Evolutionary conservation across 2,888 invertebrate species (phyloP).

Genomic region (Perizoma flavofasciatum): DNA sequence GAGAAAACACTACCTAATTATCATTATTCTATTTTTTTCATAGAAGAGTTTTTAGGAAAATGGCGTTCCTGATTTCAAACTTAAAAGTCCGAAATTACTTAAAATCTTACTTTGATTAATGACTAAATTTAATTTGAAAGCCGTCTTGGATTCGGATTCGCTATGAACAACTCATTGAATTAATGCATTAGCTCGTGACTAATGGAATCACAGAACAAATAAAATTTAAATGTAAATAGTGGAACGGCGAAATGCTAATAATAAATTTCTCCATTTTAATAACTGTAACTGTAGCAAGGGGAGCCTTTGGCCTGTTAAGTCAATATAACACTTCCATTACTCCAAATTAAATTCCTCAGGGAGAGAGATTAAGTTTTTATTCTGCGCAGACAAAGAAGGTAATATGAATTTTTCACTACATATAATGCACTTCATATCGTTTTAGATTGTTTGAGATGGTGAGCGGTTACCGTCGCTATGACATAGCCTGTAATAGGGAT

Average conservation of each 20-base stretch:
- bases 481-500: too few relatives aligned
- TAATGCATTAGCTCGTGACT: conserved; percentile 75
- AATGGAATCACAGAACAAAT: conserved; percentile 83
- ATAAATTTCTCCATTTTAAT: conserved; percentile 84
- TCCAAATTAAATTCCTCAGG: conserved; percentile 83
- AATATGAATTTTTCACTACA: conserved; percentile 63
- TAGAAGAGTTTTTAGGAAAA: too few relatives aligned
- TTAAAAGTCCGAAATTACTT: not conserved
- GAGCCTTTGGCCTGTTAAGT: conserved; percentile 83
- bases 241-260: conserved; percentile 80
- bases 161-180: conserved; percentile 65
- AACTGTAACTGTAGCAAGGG: conserved; percentile 80
- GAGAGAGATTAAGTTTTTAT: conserved; percentile 83
- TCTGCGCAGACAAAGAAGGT: conserved; percentile 66
- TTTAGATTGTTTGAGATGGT: too few relatives aligned
- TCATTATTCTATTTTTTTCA: too few relatives aligned
- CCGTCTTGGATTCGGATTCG: conserved; percentile 43
- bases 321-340: conserved; percentile 85
- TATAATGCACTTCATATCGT: conserved; percentile 41
- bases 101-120: conserved; percentile 53
- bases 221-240: conserved; percentile 83
- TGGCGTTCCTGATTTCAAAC: too few relatives aligned
- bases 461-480: too few relatives aligned
- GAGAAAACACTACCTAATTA: too few relatives aligned
- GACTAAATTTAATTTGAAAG: conserved; percentile 45